These are phyloP conservation scores for Harpalus rubripes DNA, from an alignment of 2,888 invertebrate genomes.

Conservation along the genomic window DNA sequence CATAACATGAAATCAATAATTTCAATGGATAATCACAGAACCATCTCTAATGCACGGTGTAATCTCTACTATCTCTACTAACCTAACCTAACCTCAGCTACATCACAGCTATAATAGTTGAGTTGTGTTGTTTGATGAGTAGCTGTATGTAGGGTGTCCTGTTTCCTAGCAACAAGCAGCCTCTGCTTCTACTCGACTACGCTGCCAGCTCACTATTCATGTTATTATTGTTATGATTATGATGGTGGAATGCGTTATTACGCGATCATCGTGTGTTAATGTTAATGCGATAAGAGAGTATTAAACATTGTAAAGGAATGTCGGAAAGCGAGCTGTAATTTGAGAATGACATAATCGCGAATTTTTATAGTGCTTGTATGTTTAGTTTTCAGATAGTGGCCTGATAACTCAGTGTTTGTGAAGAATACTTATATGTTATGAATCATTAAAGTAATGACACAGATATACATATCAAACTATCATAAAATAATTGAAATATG, in stretches of 20 bases:
- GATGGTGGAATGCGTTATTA: constrained; percentile 39
- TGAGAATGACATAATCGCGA: constrained; percentile 5
- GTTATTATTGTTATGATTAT: constrained; percentile 41
- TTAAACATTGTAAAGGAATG: constrained; percentile 34
- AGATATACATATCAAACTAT: neutral
- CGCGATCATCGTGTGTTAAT: constrained; percentile 18
- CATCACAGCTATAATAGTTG: neutral
- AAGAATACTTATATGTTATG: neutral
- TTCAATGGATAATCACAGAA: neutral
- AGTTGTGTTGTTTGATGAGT: neutral
- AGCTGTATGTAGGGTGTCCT: neutral
- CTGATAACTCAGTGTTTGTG: neutral
- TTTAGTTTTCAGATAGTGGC: neutral
- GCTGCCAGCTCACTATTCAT: constrained; percentile 6
- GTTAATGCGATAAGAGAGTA: constrained; percentile 24
- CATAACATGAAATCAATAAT: neutral
- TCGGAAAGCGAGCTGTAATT: neutral
- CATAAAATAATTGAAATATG: neutral
- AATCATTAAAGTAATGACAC: neutral
- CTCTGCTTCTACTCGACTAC: neutral
- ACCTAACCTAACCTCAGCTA: neutral
- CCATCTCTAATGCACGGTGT: neutral
- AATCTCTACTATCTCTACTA: neutral
- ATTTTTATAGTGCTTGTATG: neutral
- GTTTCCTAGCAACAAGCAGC: neutral